Conservation (phyloP, 2,888 invertebrate species). For the Cyclophora albipunctata region DNA sequence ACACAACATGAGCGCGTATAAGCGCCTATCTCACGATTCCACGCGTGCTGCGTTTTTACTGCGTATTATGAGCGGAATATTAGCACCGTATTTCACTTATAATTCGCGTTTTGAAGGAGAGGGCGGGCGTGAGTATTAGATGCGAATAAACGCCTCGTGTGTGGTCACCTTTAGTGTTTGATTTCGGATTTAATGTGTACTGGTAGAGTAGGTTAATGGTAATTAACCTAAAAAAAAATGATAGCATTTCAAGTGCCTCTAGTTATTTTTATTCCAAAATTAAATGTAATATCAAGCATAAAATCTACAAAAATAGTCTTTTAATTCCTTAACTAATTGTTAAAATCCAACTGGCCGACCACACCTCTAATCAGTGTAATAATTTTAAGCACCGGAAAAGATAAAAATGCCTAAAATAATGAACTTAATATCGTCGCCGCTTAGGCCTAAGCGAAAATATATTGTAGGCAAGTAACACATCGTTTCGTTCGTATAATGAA, state of each 20-base stretch:
- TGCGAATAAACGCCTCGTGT: conserved; percentile 26
- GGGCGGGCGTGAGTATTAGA: conserved; percentile 31
- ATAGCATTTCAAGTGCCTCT: too few species aligned
- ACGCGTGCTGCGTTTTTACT: conserved; percentile 52
- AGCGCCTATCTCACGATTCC: conserved; percentile 45
- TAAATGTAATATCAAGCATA: background rate
- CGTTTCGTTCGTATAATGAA: conserved; percentile 71
- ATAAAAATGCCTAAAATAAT: conserved; percentile 69
- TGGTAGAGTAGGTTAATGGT: too few species aligned
- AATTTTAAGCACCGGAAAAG: conserved; percentile 32
- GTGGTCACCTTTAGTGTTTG: conserved; percentile 20
- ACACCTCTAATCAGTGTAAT: too few species aligned
- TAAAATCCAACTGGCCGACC: too few species aligned
- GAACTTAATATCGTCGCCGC: conserved; percentile 54
- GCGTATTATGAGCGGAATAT: conserved; percentile 50
- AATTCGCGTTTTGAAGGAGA: conserved; percentile 39
- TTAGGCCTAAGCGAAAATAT: conserved; percentile 61
- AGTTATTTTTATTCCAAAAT: too few species aligned
- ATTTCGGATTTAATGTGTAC: background rate
- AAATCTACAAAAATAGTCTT: too few species aligned
- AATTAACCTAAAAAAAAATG: too few species aligned
- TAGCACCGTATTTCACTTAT: conserved; percentile 50
- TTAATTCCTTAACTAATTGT: too few species aligned
- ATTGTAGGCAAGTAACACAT: conserved; percentile 71
- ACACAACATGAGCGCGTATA: conserved; percentile 29